A percentile compares a stretch with the other conserved stretches of the same genome.
phyloP scores from a whole-genome alignment of 2,113 vertebrate genomes.

The Turnix velox region DNA sequence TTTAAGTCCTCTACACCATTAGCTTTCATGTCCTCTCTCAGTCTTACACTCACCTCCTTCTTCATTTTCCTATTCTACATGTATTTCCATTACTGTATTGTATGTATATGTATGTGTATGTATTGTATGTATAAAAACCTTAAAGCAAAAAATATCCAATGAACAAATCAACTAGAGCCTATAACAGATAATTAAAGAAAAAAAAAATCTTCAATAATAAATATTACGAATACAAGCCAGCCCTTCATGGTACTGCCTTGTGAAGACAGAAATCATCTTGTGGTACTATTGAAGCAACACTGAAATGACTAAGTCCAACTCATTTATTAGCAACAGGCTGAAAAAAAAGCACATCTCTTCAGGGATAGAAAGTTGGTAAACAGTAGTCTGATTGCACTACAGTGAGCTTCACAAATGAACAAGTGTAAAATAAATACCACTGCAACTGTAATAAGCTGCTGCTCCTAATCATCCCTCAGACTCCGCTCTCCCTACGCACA shows the following conservation, averaged over 20 bases:
- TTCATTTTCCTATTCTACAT: background rate
- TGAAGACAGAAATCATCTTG: too few species aligned
- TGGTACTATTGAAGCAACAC: background rate
- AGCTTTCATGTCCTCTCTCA: background rate
- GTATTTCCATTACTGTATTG: background rate
- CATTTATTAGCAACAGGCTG: background rate
- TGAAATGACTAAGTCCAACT: background rate
- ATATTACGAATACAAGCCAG: background rate
- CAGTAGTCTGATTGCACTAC: background rate
- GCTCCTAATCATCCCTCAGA: background rate
- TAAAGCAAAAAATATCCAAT: background rate
- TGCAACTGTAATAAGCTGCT: background rate
- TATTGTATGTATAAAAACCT: background rate
- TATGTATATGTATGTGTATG: too few species aligned
- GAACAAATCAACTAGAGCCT: background rate
- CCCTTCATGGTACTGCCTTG: background rate
- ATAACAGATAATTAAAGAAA: background rate
- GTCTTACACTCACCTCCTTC: background rate
- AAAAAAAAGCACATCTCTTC: background rate
- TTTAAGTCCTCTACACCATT: background rate
- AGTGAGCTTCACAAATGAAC: background rate
- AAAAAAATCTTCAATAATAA: background rate
- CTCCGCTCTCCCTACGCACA: fast-evolving
- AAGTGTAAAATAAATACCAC: background rate
- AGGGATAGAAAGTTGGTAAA: background rate